Conservation (phyloP, 2,113 vertebrate genomes). For the Neotoma lepida region DNA sequence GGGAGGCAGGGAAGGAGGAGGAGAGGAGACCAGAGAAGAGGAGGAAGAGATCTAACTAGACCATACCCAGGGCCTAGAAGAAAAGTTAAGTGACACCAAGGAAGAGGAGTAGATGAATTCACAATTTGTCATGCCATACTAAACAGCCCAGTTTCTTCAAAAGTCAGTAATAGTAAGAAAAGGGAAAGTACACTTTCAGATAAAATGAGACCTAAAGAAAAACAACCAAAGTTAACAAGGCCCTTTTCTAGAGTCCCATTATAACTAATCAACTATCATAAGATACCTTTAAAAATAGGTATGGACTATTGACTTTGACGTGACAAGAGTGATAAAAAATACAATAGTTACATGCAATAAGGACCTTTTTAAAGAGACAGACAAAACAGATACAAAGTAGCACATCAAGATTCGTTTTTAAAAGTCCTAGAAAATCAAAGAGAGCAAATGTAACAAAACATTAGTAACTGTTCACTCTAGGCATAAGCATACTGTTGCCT, state of each 20-base stretch:
- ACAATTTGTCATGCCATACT: constrained; percentile 21
- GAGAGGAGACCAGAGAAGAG: neutral
- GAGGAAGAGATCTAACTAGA: neutral
- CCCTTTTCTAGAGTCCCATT: neutral
- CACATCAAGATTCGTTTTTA: constrained; percentile 40
- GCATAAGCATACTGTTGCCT: neutral
- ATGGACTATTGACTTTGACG: neutral
- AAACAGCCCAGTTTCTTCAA: constrained; percentile 38
- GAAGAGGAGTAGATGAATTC: neutral
- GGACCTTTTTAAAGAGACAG: neutral
- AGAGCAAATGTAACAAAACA: constrained; percentile 12
- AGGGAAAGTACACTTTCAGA: neutral
- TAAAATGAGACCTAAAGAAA: constrained; percentile 25
- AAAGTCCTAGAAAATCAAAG: neutral
- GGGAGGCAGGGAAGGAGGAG: neutral
- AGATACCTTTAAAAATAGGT: constrained; percentile 30
- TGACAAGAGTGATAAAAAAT: constrained; percentile 12
- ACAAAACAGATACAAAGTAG: constrained; percentile 29
- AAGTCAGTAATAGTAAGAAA: neutral
- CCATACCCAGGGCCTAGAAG: neutral
- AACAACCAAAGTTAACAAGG: neutral
- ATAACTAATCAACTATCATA: neutral
- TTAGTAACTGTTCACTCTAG: neutral
- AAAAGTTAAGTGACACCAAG: constrained; percentile 46
- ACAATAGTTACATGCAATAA: constrained; percentile 26